These are phyloP conservation scores for Centropristis striata DNA, from an alignment of 2,113 vertebrate species.

Conservation along the genomic window DNA sequence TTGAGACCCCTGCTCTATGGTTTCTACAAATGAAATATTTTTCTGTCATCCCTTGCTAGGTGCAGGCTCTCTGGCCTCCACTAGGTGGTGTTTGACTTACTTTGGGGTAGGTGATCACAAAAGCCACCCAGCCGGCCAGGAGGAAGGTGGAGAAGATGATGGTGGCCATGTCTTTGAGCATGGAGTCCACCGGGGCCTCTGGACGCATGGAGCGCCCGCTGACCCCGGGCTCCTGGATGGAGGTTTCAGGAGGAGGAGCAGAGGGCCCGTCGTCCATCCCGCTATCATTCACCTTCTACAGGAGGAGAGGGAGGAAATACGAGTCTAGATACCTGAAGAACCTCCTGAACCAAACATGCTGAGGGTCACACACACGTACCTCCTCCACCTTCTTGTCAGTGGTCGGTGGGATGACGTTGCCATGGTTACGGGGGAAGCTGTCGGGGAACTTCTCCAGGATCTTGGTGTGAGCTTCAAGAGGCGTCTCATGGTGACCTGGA, in stretches of 20 bases:
- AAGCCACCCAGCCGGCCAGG: conserved; percentile 96
- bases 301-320: background rate
- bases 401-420: conserved; percentile 92
- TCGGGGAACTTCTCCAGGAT: conserved; percentile 95
- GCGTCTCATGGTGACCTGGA: conserved; percentile 96
- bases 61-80: background rate
- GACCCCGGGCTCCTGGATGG: conserved; percentile 86
- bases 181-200: conserved; percentile 93
- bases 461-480: conserved; percentile 92
- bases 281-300: conserved; percentile 90
- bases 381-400: conserved; percentile 91
- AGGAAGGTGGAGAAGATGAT: conserved; percentile 97
- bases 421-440: conserved; percentile 90
- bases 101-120: conserved; percentile 97
- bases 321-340: background rate
- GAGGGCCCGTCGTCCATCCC: conserved; percentile 86
- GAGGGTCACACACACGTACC: conserved; percentile 39
- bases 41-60: background rate
- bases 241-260: conserved; percentile 79
- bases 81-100: conserved; percentile 75
- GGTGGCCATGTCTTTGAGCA: conserved; percentile 97
- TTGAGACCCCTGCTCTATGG: no score
- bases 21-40: background rate
- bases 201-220: conserved; percentile 69
- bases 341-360: background rate